Evolutionary conservation across 2,797 vertebrate genomes (phyloP), one percentile per base, ranked within the genome.

Genomic region (Gymnocypris eckloni): DNA sequence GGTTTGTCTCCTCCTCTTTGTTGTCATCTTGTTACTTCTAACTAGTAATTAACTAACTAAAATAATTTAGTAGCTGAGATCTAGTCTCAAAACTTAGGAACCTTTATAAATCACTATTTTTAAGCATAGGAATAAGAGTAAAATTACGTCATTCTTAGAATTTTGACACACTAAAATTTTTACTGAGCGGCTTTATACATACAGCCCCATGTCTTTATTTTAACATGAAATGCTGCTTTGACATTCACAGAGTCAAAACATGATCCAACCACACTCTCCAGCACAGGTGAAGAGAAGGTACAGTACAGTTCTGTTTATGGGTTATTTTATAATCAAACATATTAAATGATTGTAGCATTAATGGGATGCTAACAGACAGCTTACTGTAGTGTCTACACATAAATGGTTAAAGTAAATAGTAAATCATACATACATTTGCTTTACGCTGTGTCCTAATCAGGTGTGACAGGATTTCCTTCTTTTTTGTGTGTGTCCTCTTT

Each of bases 271-370:
- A 92, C 88, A 64, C 4, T 4, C 50, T 59, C 69, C n/a, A 88
- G 28, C 39, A 85, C 78, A 79, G 89, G 45, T 9, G 95, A 96
- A 4, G 90, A 92, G 80, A 96, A 97, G 95, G 97, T 97, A 88
- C 2, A 22, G 7, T 33, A 88, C 2, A 22, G 7, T 33, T 78
- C 12, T 43, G 1, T 25, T 67, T 45, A 33, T 50, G 33, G 69
- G 41, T 48, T 72, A 0, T 61, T 52, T 52, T 39, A 70, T 25
- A 41, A 50, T 33, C 20, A 33, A 70, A 67, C n/a, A 0, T 25
- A 43, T 71, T n/a, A 43, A n/a, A 43, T 43, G 6, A 77, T 59
- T 56, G 10, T 39, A 6, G 28, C 28, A 37, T 37, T 37, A 67
- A 37, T 28, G 25, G 25, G 28, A 66, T 15, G 61, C 61, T 66